phyloP scores from a whole-genome alignment of 2,888 invertebrate species.

The Dione juno region DNA sequence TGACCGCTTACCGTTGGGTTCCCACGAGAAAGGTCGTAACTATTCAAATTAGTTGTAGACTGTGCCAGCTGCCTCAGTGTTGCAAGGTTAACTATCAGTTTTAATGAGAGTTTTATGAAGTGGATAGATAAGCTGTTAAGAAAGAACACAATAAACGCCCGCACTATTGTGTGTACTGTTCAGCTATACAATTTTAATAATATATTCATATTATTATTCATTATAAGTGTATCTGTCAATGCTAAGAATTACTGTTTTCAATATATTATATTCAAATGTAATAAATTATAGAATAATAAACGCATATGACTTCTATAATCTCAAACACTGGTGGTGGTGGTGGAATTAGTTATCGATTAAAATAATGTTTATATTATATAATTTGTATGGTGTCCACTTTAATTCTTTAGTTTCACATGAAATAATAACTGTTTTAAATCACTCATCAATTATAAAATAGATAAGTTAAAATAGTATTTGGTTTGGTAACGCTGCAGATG shows the following conservation, averaged over 20 bases:
- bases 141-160: slow-evolving; percentile 18
- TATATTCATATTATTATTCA: slow-evolving; percentile 19
- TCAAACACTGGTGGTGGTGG: not conserved
- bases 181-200: not conserved
- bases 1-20: slow-evolving; percentile 42
- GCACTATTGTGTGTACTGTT: not conserved
- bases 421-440: too few species aligned
- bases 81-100: slow-evolving; percentile 41
- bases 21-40: slow-evolving; percentile 54
- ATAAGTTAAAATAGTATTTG: not conserved
- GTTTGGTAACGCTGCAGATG: not conserved
- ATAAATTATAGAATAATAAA: slow-evolving; percentile 8
- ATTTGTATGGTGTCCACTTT: not conserved
- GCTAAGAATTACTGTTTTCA: not conserved
- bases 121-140: slow-evolving; percentile 29
- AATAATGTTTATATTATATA: not conserved
- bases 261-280: slow-evolving; percentile 15
- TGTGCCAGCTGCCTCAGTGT: slow-evolving; percentile 42
- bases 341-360: not conserved
- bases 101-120: slow-evolving; percentile 40
- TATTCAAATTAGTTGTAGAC: slow-evolving; percentile 50
- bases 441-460: too few species aligned
- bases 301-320: not conserved
- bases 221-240: slow-evolving; percentile 8
- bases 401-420: not conserved